These are phyloP conservation scores for Acanthacorydalis orientalis DNA, from an alignment of 2,888 invertebrate species.

Conservation along the genomic window DNA sequence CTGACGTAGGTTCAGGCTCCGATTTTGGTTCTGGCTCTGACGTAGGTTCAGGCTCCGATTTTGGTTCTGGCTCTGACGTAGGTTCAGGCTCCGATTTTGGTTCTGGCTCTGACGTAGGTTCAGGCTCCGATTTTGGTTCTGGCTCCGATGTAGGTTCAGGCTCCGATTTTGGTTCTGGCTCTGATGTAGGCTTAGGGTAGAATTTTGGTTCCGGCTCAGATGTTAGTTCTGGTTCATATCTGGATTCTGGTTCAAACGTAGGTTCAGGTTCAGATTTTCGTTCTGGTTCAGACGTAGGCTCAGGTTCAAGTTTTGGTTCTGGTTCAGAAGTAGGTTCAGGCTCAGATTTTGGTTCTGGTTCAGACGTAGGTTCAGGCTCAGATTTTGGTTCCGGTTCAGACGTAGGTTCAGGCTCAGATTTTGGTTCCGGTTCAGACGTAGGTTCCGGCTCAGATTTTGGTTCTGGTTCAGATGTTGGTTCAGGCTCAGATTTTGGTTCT, in stretches of 20 bases:
- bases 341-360: conserved; percentile 14
- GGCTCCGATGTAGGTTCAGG: conserved; percentile 14
- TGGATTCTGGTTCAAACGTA: conserved; percentile 15
- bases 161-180: conserved; percentile 12
- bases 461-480: conserved; percentile 15
- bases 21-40: conserved; percentile 19
- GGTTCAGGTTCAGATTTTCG: conserved; percentile 15
- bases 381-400: conserved; percentile 12
- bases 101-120: conserved; percentile 19
- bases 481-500: conserved; percentile 17
- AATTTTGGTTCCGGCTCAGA: conserved; percentile 10
- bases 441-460: conserved; percentile 16
- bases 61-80: conserved; percentile 14
- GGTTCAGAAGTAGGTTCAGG: conserved; percentile 19
- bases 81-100: conserved; percentile 8
- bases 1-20: conserved; percentile 13
- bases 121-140: conserved; percentile 13
- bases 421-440: conserved; percentile 14
- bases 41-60: conserved; percentile 14
- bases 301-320: conserved; percentile 18
- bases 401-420: conserved; percentile 14
- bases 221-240: conserved; percentile 13
- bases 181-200: conserved; percentile 15
- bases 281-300: conserved; percentile 21
- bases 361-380: conserved; percentile 14